phyloP scores from a whole-genome alignment of 2,888 invertebrate species.

The Rutpela maculata region DNA sequence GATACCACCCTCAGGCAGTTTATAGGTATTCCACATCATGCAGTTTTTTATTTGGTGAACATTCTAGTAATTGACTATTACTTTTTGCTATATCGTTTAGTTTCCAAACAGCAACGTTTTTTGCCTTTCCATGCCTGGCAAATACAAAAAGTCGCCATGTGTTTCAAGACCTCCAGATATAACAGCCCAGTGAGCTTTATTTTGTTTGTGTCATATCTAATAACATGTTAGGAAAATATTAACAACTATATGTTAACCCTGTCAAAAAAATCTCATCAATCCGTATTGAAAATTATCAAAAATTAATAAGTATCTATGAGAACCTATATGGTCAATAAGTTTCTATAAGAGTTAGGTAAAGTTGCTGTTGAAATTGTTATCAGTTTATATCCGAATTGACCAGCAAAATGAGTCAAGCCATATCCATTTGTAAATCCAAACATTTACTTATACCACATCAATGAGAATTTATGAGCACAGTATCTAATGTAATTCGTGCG shows the following conservation, averaged over 20 bases:
- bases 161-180: constrained; percentile 82
- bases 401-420: too few relatives aligned
- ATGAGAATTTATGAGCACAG: too few relatives aligned
- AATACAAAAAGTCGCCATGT: constrained; percentile 78
- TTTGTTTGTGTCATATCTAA: constrained; percentile 83
- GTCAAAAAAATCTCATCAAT: too few relatives aligned
- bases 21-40: constrained; percentile 80
- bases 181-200: constrained; percentile 94
- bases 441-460: too few relatives aligned
- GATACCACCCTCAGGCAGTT: constrained; percentile 85
- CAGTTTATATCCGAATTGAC: too few relatives aligned
- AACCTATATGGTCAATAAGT: too few relatives aligned
- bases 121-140: constrained; percentile 90
- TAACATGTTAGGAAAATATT: constrained; percentile 40
- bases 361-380: too few relatives aligned
- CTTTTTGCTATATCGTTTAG: constrained; percentile 82
- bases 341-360: too few relatives aligned
- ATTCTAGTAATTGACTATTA: constrained; percentile 86
- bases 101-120: constrained; percentile 84
- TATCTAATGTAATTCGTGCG: too few relatives aligned
- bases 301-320: too few relatives aligned
- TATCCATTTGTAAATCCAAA: too few relatives aligned
- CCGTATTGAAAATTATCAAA: too few relatives aligned
- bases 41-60: constrained; percentile 82
- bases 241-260: constrained; percentile 2